These are phyloP conservation scores for Aphelocoma californica DNA, from an alignment of 2,797 vertebrate species.

Conservation along the genomic window DNA sequence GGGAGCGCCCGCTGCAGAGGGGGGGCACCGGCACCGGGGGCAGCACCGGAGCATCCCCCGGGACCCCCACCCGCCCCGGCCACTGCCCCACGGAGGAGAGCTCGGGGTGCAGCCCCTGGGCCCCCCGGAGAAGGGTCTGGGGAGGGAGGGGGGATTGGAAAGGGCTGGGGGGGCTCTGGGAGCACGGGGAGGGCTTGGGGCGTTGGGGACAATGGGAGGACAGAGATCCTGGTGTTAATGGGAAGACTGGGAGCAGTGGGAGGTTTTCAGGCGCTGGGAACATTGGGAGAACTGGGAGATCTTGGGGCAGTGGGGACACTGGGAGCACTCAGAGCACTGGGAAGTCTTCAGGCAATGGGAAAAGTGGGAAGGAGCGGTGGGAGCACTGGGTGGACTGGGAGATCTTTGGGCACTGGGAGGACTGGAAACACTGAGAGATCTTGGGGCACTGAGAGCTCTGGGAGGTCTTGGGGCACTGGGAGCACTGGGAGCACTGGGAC, in stretches of 20 bases:
- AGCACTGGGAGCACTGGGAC: neutral
- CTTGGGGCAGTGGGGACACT: neutral
- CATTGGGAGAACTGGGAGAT: no score
- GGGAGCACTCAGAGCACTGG: neutral
- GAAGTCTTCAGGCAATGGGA: neutral
- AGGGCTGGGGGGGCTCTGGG: neutral
- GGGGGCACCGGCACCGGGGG: neutral
- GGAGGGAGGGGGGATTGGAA: accelerated
- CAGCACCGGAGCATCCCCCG: neutral
- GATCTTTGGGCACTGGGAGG: no score
- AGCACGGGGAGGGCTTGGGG: no score
- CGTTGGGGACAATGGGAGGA: no score
- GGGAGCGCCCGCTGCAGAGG: neutral
- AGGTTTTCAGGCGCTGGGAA: neutral
- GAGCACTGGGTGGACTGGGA: neutral
- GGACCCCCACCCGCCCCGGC: neutral
- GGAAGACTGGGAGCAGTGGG: neutral
- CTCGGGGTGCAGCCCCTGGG: neutral
- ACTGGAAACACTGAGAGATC: neutral
- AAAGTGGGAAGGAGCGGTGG: neutral
- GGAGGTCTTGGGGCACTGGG: neutral
- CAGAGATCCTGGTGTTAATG: neutral
- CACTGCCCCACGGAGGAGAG: neutral
- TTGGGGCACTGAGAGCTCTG: no score
- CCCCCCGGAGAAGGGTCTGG: accelerated